phyloP scores from a whole-genome alignment of 2,797 vertebrate genomes.

The Galago senegalensis region DNA sequence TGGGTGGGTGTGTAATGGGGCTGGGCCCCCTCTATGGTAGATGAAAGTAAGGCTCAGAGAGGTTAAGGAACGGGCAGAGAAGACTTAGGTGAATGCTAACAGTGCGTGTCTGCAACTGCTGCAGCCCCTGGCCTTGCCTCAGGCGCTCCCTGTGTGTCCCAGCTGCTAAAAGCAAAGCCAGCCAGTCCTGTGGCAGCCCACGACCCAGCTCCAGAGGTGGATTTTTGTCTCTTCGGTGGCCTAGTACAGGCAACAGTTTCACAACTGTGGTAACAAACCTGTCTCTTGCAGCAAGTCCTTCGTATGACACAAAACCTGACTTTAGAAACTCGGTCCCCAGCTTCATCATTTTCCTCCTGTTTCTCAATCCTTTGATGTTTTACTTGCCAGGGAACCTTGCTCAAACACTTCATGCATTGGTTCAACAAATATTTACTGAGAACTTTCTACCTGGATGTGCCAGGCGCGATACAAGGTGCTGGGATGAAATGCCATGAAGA shows the following conservation, averaged over 20 bases:
- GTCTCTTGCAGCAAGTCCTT: neutral
- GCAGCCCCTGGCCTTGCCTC: neutral
- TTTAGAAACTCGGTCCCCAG: neutral
- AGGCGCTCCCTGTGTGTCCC: neutral
- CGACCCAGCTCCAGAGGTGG: neutral
- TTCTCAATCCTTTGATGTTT: neutral
- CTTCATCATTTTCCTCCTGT: neutral
- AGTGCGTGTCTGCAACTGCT: neutral
- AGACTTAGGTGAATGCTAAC: neutral
- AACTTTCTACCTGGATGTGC: neutral
- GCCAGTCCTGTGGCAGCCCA: neutral
- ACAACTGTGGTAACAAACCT: neutral
- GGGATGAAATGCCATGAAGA: neutral
- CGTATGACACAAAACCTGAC: neutral
- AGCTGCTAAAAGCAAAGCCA: neutral
- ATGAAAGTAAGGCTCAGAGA: neutral
- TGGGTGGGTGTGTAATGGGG: neutral
- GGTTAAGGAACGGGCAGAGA: neutral
- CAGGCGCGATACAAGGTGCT: accelerated
- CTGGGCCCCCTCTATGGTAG: neutral
- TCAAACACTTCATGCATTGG: neutral
- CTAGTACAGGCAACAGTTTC: neutral
- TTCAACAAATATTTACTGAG: neutral
- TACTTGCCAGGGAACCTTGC: neutral
- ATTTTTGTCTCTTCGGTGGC: neutral